Evolutionary conservation across 2,797 vertebrate genomes (phyloP).

Genomic region (Bovichtus variegatus): DNA sequence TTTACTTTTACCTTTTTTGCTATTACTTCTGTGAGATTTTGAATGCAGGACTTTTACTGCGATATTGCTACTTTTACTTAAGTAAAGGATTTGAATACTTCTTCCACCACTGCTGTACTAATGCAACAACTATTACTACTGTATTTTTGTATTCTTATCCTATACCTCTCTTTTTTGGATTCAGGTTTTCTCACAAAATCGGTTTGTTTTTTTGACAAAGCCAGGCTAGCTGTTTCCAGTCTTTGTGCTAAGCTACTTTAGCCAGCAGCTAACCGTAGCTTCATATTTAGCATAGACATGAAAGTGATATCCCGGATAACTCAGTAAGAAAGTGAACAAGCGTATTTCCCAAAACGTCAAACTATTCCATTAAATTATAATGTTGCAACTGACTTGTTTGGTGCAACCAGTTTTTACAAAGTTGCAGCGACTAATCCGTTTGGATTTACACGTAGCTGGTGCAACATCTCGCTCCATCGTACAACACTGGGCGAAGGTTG

Average conservation of each 20-base stretch:
- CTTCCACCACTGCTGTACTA: background rate
- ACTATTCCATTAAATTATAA: background rate
- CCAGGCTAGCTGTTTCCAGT: background rate
- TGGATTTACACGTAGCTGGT: background rate
- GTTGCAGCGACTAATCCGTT: background rate
- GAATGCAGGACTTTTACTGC: background rate
- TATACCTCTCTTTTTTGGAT: no score
- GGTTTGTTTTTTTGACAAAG: no score
- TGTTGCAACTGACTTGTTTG: background rate
- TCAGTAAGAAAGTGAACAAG: no score
- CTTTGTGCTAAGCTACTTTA: constrained; percentile 21
- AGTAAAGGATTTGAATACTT: background rate
- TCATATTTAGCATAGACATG: no score
- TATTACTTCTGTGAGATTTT: background rate
- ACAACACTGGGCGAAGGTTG: no score
- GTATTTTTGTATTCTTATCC: background rate
- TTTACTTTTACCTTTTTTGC: background rate
- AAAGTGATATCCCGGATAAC: no score
- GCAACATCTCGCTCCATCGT: background rate
- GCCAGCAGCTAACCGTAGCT: background rate
- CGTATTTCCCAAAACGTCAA: background rate
- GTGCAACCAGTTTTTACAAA: background rate
- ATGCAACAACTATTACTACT: background rate
- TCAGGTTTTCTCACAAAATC: background rate
- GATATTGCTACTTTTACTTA: background rate